These are phyloP conservation scores for Nudaria mundana DNA, from an alignment of 2,888 invertebrate genomes.

Conservation along the genomic window DNA sequence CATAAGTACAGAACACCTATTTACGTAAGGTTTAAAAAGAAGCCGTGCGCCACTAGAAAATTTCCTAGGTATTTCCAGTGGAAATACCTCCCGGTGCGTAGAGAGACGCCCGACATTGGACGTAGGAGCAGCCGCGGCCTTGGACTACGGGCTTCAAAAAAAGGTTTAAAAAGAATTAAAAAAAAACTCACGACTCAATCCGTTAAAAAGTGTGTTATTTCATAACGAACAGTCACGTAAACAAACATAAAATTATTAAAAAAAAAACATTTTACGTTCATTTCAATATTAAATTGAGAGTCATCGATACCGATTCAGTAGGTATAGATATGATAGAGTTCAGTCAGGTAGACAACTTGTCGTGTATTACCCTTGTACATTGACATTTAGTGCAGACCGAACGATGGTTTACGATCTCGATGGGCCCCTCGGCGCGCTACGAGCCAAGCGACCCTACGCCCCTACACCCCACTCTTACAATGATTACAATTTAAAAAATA, in stretches of 20 bases:
- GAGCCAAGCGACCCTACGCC: constrained; percentile 18
- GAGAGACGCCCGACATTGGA: no score
- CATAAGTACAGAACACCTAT: no score
- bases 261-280: not conserved
- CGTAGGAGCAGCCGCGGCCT: no score
- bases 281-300: not conserved
- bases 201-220: no score
- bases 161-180: no score
- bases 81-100: no score
- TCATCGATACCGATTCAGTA: constrained; percentile 10
- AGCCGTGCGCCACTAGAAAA: no score
- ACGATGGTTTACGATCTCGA: constrained; percentile 54
- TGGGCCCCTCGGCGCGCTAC: constrained; percentile 12
- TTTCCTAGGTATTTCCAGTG: no score
- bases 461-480: constrained; percentile 26
- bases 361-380: constrained; percentile 43
- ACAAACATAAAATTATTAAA: not conserved
- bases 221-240: no score
- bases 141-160: no score
- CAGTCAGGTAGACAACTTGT: constrained; percentile 19
- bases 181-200: no score
- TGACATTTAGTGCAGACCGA: constrained; percentile 64
- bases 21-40: no score
- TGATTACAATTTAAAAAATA: constrained; percentile 37
- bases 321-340: constrained; percentile 14